Conservation (phyloP, 1,140 invertebrate species). For the Arion vulgaris region DNA sequence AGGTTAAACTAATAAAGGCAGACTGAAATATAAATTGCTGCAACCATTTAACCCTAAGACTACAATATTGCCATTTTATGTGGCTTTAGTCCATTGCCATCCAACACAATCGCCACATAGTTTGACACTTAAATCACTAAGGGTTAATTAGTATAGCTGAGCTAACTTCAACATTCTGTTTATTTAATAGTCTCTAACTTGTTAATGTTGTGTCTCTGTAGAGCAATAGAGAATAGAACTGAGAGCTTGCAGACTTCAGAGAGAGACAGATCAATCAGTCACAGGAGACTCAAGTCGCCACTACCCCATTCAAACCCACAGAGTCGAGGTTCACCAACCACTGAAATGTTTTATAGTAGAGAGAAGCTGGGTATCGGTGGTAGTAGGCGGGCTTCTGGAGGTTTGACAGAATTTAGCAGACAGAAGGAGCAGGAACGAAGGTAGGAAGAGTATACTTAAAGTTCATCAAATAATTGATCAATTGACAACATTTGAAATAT, state of each 20-base stretch:
- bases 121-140: too few relatives aligned
- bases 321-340: constrained; percentile 41
- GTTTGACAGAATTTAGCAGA: neutral
- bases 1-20: too few relatives aligned
- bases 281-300: neutral
- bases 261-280: neutral
- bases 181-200: too few relatives aligned
- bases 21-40: too few relatives aligned
- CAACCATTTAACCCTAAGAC: too few relatives aligned
- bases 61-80: too few relatives aligned
- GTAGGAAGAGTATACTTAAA: constrained; percentile 6
- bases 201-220: neutral
- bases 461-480: too few relatives aligned
- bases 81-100: too few relatives aligned
- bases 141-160: too few relatives aligned
- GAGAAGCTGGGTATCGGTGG: neutral
- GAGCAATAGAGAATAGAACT: neutral
- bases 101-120: too few relatives aligned
- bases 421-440: neutral
- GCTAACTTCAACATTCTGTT: too few relatives aligned
- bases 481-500: too few relatives aligned
- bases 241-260: neutral
- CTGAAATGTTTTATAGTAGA: constrained; percentile 37
- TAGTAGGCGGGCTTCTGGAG: neutral
- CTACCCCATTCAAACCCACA: constrained; percentile 10